Conservation (phyloP, 2,113 vertebrate species). For the Sinosuthora webbiana region DNA sequence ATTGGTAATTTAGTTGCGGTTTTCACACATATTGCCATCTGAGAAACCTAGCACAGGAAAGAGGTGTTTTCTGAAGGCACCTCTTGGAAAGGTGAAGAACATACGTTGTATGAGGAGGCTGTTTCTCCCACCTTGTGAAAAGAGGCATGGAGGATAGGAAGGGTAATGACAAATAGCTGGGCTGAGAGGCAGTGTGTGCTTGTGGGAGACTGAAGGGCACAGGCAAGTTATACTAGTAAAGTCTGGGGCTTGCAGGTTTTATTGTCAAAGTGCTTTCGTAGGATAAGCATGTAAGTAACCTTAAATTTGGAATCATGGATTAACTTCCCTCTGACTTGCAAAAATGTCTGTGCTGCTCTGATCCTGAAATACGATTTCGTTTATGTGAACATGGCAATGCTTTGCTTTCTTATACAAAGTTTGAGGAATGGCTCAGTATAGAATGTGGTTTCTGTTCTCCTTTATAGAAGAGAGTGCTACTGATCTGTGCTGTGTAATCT, state of each 20-base stretch:
- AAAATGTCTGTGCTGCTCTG: not conserved
- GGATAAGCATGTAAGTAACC: accelerated
- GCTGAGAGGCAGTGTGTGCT: not conserved
- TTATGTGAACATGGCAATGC: not conserved
- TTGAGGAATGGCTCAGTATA: not conserved
- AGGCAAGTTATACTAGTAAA: not conserved
- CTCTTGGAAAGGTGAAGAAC: not conserved
- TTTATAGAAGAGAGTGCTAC: constrained; percentile 81
- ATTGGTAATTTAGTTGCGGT: not conserved
- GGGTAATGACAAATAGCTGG: not conserved
- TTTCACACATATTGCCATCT: not conserved
- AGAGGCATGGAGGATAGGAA: not conserved
- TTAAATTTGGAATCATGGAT: not conserved
- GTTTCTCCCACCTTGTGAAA: not conserved
- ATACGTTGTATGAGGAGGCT: not conserved
- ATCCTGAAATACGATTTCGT: not conserved
- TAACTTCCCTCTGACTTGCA: not conserved
- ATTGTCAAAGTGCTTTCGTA: not conserved
- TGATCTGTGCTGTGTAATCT: constrained; percentile 85
- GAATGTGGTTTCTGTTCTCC: not conserved
- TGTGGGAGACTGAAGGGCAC: not conserved
- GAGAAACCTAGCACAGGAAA: not conserved
- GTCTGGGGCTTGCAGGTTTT: not conserved
- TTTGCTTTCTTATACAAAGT: not conserved
- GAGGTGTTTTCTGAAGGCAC: not conserved